These are phyloP conservation scores for Sebastes steindachneri DNA, from an alignment of 2,797 vertebrate species.

Conservation along the genomic window DNA sequence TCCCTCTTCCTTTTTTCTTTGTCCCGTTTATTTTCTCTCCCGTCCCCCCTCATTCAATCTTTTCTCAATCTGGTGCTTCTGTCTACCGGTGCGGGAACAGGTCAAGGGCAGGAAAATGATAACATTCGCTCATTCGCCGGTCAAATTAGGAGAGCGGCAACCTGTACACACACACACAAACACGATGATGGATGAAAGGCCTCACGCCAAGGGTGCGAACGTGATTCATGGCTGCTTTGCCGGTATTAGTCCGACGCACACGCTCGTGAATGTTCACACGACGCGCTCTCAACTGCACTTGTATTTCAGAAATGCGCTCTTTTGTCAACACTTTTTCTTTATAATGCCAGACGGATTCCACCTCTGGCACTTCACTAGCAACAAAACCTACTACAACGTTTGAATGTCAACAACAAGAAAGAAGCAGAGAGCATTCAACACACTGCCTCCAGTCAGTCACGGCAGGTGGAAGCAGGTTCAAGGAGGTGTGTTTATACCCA, in stretches of 20 bases:
- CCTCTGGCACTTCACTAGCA: constrained; percentile 70
- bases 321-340: constrained; percentile 66
- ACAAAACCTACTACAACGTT: constrained; percentile 63
- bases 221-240: constrained; percentile 71
- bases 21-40: constrained; percentile 52
- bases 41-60: constrained; percentile 60
- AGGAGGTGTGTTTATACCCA: constrained; percentile 58
- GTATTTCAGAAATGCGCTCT: constrained; percentile 47
- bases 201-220: constrained; percentile 59
- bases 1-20: background rate
- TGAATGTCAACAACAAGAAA: constrained; percentile 74
- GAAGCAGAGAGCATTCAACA: constrained; percentile 51
- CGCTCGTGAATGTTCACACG: background rate
- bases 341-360: constrained; percentile 66
- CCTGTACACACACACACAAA: background rate
- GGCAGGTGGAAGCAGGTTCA: constrained; percentile 76
- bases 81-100: constrained; percentile 51
- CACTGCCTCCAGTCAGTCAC: constrained; percentile 75
- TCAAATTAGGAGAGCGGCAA: constrained; percentile 66
- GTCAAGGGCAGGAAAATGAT: constrained; percentile 80
- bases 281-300: constrained; percentile 12
- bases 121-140: constrained; percentile 76
- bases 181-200: constrained; percentile 70
- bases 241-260: constrained; percentile 47
- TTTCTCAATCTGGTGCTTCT: constrained; percentile 59